These are phyloP conservation scores for Temnothorax rugatulus DNA, from an alignment of 2,888 invertebrate genomes.

Conservation along the genomic window DNA sequence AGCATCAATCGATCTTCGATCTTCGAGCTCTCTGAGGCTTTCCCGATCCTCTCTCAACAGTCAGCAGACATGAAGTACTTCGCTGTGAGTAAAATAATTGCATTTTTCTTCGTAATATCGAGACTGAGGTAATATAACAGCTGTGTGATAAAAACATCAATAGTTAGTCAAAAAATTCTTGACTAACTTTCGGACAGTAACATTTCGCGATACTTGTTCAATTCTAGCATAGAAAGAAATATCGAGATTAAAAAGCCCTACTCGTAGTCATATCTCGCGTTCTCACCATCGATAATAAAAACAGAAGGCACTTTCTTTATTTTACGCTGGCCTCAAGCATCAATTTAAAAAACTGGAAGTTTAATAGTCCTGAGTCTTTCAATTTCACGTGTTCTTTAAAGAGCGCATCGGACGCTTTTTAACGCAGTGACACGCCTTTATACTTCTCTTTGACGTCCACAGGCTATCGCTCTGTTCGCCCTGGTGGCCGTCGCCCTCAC, in stretches of 20 bases:
- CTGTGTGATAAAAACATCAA: background rate
- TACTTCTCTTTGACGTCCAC: conserved; percentile 14
- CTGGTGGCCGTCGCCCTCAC: conserved; percentile 76
- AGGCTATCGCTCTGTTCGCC: conserved; percentile 79
- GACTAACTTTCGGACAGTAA: background rate
- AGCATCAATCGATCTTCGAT: conserved; percentile 80
- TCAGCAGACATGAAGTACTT: conserved; percentile 82
- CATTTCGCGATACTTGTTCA: background rate
- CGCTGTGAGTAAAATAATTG: conserved; percentile 77
- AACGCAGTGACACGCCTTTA: background rate
- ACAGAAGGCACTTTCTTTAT: background rate
- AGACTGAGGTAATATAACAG: background rate
- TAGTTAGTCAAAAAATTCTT: background rate
- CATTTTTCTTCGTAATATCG: background rate
- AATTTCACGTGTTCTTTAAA: background rate
- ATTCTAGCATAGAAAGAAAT: background rate
- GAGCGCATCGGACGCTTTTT: background rate
- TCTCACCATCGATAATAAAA: background rate
- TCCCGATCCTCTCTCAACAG: conserved; percentile 59
- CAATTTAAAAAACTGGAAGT: background rate
- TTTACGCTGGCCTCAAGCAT: background rate
- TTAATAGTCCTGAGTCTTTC: background rate
- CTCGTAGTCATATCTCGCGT: background rate
- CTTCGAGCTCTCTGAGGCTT: conserved; percentile 68
- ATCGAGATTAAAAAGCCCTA: background rate